Percentiles rank a stretch among this genome's conserved stretches.
Evolutionary conservation across 2,888 invertebrate genomes (phyloP).

Genomic region (Strigamia maritima): DNA sequence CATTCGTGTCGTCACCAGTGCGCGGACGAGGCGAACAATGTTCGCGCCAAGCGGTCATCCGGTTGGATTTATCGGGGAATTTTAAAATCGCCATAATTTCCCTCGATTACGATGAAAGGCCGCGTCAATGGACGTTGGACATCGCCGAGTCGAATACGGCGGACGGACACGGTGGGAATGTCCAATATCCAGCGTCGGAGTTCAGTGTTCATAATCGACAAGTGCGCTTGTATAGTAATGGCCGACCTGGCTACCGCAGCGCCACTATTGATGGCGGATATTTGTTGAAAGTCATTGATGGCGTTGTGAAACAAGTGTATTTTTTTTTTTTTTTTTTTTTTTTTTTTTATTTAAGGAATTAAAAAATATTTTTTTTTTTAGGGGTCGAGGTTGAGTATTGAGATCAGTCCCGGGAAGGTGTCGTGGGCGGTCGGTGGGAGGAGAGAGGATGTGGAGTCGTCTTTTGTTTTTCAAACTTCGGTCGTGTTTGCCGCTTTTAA

Average conservation of each 20-base stretch:
- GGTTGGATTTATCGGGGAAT: constrained; percentile 35
- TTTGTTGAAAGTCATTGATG: constrained; percentile 35
- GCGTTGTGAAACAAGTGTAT: constrained; percentile 37
- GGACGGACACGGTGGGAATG: constrained; percentile 22
- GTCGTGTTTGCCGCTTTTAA: constrained; percentile 37
- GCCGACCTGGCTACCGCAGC: background rate
- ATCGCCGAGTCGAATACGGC: constrained; percentile 20
- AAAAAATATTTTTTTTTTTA: no score
- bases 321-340: background rate
- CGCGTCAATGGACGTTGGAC: constrained; percentile 40
- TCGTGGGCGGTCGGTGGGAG: constrained; percentile 37
- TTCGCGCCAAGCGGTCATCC: constrained; percentile 39
- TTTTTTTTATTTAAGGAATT: background rate
- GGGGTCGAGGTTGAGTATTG: constrained; percentile 13
- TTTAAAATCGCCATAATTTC: constrained; percentile 35
- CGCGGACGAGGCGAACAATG: constrained; percentile 29
- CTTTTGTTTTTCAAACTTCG: background rate
- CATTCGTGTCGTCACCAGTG: constrained; percentile 35
- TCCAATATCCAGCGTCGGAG: background rate
- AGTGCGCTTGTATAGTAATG: constrained; percentile 37
- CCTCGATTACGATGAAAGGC: constrained; percentile 38
- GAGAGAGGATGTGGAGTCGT: constrained; percentile 35
- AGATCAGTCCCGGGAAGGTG: constrained; percentile 34
- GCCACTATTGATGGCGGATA: constrained; percentile 18
- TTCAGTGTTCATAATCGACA: constrained; percentile 39